A percentile compares a stretch with the other conserved stretches of the same genome.
These are phyloP conservation scores for Oligia latruncula DNA, from an alignment of 2,888 invertebrate species.

Conservation along the genomic window DNA sequence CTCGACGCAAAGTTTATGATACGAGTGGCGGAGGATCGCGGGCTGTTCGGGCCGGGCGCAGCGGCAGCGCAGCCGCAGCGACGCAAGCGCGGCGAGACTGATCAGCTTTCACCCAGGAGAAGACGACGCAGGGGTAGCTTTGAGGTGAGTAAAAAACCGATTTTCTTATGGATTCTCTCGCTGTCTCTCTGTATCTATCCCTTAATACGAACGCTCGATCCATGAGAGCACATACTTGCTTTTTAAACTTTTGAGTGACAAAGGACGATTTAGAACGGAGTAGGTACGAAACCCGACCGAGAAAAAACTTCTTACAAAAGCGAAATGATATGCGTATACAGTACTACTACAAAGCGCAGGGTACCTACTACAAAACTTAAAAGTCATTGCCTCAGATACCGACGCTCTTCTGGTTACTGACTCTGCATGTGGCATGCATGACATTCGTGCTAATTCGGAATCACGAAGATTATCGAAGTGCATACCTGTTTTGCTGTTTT, in stretches of 20 bases:
- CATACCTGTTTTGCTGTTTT: background rate
- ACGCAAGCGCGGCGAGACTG: constrained; percentile 74
- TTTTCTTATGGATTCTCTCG: background rate
- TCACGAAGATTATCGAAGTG: background rate
- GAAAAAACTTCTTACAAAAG: background rate
- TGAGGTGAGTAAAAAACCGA: constrained; percentile 72
- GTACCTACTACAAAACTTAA: background rate
- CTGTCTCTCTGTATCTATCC: background rate
- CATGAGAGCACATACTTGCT: background rate
- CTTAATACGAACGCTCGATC: background rate
- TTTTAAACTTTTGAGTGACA: background rate
- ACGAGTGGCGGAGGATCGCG: constrained; percentile 94
- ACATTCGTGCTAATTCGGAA: background rate
- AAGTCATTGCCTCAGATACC: background rate
- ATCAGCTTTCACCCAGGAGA: constrained; percentile 78
- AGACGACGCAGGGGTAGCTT: constrained; percentile 80
- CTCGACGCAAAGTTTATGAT: constrained; percentile 96
- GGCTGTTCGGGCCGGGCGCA: constrained; percentile 91
- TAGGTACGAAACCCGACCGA: background rate
- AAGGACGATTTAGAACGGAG: background rate
- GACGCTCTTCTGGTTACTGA: too few species aligned
- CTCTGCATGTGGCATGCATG: background rate
- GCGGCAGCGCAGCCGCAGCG: constrained; percentile 81
- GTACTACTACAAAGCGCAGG: background rate
- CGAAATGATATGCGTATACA: background rate